These are phyloP conservation scores for Apis florea DNA, from an alignment of 1,140 invertebrate species.

Conservation along the genomic window DNA sequence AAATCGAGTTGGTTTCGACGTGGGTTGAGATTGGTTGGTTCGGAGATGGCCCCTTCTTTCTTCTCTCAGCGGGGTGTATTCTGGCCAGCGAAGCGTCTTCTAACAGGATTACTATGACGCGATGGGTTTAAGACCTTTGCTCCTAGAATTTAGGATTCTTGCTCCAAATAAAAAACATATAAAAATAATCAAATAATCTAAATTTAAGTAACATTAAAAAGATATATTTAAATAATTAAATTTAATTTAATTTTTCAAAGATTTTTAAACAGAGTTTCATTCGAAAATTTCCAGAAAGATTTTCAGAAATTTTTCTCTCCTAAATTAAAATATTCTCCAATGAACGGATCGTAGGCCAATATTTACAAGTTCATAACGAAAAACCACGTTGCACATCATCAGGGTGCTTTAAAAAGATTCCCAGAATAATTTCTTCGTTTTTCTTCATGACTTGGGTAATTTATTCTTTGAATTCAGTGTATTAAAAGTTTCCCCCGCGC, in stretches of 20 bases:
- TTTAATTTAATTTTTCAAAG: too few species aligned
- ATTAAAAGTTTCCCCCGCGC: constrained; percentile 8
- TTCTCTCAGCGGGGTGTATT: constrained; percentile 68
- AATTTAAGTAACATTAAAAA: too few species aligned
- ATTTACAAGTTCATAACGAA: background rate
- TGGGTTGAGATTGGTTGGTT: constrained; percentile 55
- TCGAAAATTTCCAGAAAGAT: too few species aligned
- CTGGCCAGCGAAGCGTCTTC: constrained; percentile 71
- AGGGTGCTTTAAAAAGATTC: constrained; percentile 20
- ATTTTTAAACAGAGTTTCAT: background rate
- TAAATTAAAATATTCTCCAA: background rate
- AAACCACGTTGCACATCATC: background rate
- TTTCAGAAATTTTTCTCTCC: background rate
- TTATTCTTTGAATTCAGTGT: constrained; percentile 54
- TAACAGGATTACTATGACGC: constrained; percentile 77
- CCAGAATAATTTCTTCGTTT: constrained; percentile 64
- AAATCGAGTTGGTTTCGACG: constrained; percentile 44
- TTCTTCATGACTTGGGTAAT: constrained; percentile 58
- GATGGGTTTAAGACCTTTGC: constrained; percentile 38
- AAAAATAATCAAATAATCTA: too few species aligned
- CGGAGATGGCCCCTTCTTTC: constrained; percentile 51
- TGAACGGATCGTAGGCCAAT: fast-evolving
- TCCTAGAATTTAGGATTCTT: too few species aligned
- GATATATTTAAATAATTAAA: too few species aligned
- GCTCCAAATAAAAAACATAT: too few species aligned